Evolutionary conservation across 2,797 vertebrate genomes (phyloP).

Genomic region (Darevskia mixta): DNA sequence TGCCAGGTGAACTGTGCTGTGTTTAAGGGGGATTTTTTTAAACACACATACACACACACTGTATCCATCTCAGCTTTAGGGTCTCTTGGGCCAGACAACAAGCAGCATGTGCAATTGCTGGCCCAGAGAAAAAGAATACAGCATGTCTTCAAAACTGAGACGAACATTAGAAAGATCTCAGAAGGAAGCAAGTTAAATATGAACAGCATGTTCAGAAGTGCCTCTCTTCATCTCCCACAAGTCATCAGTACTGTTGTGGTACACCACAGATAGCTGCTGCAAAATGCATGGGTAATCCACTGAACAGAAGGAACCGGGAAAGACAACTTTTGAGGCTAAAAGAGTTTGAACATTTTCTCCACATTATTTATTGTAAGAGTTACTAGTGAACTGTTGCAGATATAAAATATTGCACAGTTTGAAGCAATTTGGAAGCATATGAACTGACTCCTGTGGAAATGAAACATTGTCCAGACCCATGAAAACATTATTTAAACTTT

Average conservation of each 20-base stretch:
- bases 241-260: not conserved
- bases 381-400: too few relatives aligned
- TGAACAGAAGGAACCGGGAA: not conserved
- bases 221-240: not conserved
- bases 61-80: not conserved
- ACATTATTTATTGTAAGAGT: not conserved
- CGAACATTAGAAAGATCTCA: constrained; percentile 11
- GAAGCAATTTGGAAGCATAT: too few relatives aligned
- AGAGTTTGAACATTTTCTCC: not conserved
- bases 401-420: too few relatives aligned
- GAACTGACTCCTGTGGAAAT: too few relatives aligned
- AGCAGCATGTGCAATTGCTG: not conserved
- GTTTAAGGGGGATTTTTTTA: constrained; percentile 16
- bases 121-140: not conserved
- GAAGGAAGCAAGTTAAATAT: constrained; percentile 14
- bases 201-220: constrained; percentile 1
- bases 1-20: not conserved
- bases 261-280: not conserved
- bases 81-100: constrained; percentile 11
- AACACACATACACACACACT: not conserved
- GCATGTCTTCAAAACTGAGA: constrained; percentile 3
- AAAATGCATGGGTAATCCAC: not conserved
- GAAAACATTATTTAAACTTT: too few relatives aligned
- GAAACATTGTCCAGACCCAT: too few relatives aligned
- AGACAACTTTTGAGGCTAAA: not conserved